Evolutionary conservation across 2,113 vertebrate genomes (phyloP).

Genomic region (Chauna torquata): DNA sequence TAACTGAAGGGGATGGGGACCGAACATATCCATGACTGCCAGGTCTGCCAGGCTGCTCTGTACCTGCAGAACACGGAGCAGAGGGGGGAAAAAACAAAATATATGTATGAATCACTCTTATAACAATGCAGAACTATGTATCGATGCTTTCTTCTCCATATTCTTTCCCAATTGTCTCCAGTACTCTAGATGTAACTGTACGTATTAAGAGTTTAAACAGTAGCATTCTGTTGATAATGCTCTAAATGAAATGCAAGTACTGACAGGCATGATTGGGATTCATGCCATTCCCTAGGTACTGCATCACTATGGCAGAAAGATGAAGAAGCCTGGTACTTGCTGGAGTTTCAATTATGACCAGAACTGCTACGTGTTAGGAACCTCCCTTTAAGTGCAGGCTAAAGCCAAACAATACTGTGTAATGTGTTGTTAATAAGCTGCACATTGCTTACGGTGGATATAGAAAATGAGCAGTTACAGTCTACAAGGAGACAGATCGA

Average conservation of each 20-base stretch:
- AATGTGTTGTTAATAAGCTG: not conserved
- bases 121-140: not conserved
- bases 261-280: not conserved
- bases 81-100: not conserved
- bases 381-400: not conserved
- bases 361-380: not conserved
- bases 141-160: not conserved
- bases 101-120: not conserved
- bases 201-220: not conserved
- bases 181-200: not conserved
- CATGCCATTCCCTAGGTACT: not conserved
- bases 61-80: constrained; percentile 38
- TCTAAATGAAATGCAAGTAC: not conserved
- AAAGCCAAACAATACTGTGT: not conserved
- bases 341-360: not conserved
- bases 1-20: constrained; percentile 89
- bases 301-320: not conserved
- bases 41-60: constrained; percentile 89
- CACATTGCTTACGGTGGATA: not conserved
- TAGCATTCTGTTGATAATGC: not conserved
- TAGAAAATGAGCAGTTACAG: not conserved
- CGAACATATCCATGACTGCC: constrained; percentile 90
- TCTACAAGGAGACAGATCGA: not conserved
- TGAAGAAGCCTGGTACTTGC: not conserved
- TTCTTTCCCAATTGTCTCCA: not conserved